Base-by-base conservation (phyloP, 2,797 vertebrate species). In the Onychomys arenicola region DNA sequence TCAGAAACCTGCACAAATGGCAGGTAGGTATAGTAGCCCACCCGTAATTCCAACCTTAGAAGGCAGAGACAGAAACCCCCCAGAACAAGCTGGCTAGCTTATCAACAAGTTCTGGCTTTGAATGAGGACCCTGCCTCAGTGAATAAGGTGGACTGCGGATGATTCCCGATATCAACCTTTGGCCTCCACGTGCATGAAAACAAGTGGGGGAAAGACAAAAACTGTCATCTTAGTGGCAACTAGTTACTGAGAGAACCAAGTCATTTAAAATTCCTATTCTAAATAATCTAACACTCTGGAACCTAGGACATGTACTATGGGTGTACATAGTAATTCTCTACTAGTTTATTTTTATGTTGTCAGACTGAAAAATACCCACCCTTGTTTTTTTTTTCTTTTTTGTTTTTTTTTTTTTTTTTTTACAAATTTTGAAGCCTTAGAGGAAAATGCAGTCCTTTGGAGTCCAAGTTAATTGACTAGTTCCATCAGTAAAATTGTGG, bases 401-500 rank as follows among this genome's bases (percentile, higher is more conserved):
- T n/a, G n/a, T n/a, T n/a, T n/a, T n/a, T n/a, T n/a, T n/a, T n/a
- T n/a, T n/a, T n/a, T n/a, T n/a, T n/a, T n/a, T n/a, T 55, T 87
- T n/a, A 23, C 69, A 91, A 73, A 65, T 13, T 87, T 19, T 91
- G 82, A 34, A 93, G 49, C 7, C 37, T 73, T 82, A 65, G 29
- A 84, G 65, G 52, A 86, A 94, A 96, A 95, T 80, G 9, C 5
- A 81, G 52, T 46, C 10, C 21, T 90, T 83, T 29, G 55, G 12
- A 90, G n/a, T 93, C 34, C 59, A 93, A 91, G 10, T 89, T 89
- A 82, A 86, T 57, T 75, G 59, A 32, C 3, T 87, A 80, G 25
- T 80, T 92, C 49, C 57, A 77, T 59, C 75, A 90, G 32, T 32
- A 86, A 96, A 94, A 94, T 19, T 86, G 8, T 67, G 52, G 4